Percentiles rank a stretch among this genome's conserved stretches.
Evolutionary conservation across 30 jellyfish, hydroid and myxozoan species (phyloP).

Genomic region (Hydractinia echinata): DNA sequence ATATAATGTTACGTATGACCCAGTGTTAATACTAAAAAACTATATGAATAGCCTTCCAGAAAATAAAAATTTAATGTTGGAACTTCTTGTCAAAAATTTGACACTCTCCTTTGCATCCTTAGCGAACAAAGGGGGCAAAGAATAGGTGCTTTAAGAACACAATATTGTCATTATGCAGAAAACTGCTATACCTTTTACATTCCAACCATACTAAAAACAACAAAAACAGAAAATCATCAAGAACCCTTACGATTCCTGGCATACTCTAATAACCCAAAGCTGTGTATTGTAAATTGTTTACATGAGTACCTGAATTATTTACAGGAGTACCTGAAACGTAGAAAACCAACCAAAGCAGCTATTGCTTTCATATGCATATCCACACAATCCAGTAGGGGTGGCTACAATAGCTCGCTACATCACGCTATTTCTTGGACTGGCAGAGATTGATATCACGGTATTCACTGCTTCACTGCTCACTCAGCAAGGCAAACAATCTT

Average conservation of each 20-base stretch:
- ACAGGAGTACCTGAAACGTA: slow-evolving; percentile 8
- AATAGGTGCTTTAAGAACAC: slow-evolving; percentile 25
- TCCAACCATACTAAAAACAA: slow-evolving; percentile 6
- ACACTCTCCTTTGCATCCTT: slow-evolving; percentile 28
- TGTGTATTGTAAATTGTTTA: slow-evolving; percentile 31
- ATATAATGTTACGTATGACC: slow-evolving; percentile 28
- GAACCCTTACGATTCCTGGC: slow-evolving; percentile 27
- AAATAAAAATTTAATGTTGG: neutral
- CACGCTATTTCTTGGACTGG: neutral
- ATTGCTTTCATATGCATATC: slow-evolving; percentile 13
- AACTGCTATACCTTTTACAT: slow-evolving; percentile 1
- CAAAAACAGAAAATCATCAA: slow-evolving; percentile 39
- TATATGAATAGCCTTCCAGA: slow-evolving; percentile 17
- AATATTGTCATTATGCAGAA: slow-evolving; percentile 10
- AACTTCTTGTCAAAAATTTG: slow-evolving; percentile 26
- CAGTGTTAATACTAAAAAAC: slow-evolving; percentile 6
- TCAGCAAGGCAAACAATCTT: no score
- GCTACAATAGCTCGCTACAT: slow-evolving; percentile 16
- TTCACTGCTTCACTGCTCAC: neutral
- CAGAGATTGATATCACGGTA: neutral
- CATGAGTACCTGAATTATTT: slow-evolving; percentile 12
- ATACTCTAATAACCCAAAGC: neutral
- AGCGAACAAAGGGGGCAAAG: slow-evolving; percentile 36
- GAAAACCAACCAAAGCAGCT: slow-evolving; percentile 2
- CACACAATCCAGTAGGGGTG: neutral